These are phyloP conservation scores for Hydroisotoma schaefferi DNA, from an alignment of 2,888 invertebrate species.

Conservation along the genomic window DNA sequence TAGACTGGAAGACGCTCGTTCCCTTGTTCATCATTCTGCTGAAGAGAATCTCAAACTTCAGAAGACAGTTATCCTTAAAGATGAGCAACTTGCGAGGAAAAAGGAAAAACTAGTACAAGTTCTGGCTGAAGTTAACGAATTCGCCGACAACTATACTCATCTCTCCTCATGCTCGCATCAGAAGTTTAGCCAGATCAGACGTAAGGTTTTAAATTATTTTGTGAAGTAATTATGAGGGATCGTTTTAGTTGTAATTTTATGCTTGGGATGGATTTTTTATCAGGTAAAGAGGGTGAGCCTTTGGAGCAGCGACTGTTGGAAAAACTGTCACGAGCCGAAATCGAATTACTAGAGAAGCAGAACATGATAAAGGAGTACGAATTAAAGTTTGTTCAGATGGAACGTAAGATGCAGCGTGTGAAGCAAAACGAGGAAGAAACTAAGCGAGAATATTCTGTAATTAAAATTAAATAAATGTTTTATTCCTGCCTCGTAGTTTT, in stretches of 20 bases:
- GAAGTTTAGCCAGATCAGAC: too few species aligned
- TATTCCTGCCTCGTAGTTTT: too few species aligned
- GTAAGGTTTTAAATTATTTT: too few species aligned
- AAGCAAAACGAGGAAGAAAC: slow-evolving; percentile 1
- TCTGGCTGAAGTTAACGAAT: not conserved
- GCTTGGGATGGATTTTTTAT: not conserved
- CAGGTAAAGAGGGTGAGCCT: slow-evolving; percentile 16
- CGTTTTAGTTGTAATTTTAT: not conserved
- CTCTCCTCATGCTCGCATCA: too few species aligned
- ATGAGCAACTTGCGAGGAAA: slow-evolving; percentile 16
- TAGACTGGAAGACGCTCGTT: slow-evolving; percentile 14
- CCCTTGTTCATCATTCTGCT: slow-evolving; percentile 16
- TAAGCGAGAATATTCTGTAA: not conserved
- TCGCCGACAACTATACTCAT: too few species aligned
- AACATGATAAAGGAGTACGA: slow-evolving; percentile 33
- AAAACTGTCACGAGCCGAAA: slow-evolving; percentile 18
- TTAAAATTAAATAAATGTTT: not conserved
- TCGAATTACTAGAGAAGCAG: slow-evolving; percentile 33
- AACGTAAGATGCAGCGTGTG: slow-evolving; percentile 22
- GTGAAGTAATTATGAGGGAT: not conserved
- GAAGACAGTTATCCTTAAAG: slow-evolving; percentile 15
- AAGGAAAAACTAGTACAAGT: slow-evolving; percentile 1
- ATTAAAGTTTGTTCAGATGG: slow-evolving; percentile 30
- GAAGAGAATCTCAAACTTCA: slow-evolving; percentile 23
- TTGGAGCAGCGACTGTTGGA: slow-evolving; percentile 2